Base-by-base conservation (phyloP, 2,797 vertebrate genomes). In the Tauraco hartlaubi region DNA sequence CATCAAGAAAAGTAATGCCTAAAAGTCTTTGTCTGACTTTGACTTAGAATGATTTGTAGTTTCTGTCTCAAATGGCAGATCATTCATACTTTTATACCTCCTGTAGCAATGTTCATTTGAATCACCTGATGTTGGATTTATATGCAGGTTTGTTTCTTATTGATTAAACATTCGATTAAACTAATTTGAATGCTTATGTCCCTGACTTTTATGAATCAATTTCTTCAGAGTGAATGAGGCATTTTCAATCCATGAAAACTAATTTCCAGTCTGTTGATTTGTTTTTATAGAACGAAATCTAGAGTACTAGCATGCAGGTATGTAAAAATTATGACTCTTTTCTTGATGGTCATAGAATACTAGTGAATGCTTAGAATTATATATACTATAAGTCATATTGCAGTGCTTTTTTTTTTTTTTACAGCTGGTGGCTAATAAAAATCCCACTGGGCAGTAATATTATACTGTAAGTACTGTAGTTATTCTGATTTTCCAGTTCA, bases 401-500 rank as follows among this genome's bases (percentile, higher is more conserved):
- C n/a, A 69, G 13, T 79, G 11, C 1, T 23, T 39, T 88, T 93
- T 88, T 77, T 26, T 88, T 93, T 88, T 77, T 51, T 83, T 86
- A 67, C 12, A 85, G 29, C 19, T 63, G 82, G 26, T 72, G 66
- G 33, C 71, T 88, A 92, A 96, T 94, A 95, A 97, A 96, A 79
- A 35, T 69, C 89, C 83, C 35, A 88, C 22, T 85, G 73, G 26
- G 69, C 72, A 92, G 69, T 90, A 88, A 72, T 88, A 85, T 85
- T 92, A 69, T 76, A 39, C 37, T 88, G 9, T 95, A 94, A 94
- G 39, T 94, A 91, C 8, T 58, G 44, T 79, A 94, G 90, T 88
- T 78, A 89, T 85, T 95, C 66, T 96, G 92, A 96, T 98, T 98
- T 98, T 97, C 90, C 73, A 93, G 68, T 93, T 97, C 92, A 96